A percentile compares a stretch with the other conserved stretches of the same genome.
phyloP scores from a whole-genome alignment of 2,797 vertebrate genomes.

The Pangasius djambal region DNA sequence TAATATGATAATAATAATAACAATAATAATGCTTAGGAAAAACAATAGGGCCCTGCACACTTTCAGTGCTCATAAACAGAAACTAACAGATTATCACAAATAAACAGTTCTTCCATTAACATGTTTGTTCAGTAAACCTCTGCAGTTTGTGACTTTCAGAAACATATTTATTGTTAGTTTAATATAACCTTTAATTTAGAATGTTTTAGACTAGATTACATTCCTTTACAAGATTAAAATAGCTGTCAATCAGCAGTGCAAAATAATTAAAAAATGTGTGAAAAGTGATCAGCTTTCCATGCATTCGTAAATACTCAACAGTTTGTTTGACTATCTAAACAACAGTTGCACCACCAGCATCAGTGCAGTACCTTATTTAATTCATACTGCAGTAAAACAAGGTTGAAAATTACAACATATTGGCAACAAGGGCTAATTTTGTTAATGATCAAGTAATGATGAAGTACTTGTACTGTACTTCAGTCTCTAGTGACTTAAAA shows the following conservation, averaged over 20 bases:
- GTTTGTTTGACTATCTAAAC: not conserved
- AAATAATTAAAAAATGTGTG: not conserved
- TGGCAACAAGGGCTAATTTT: not conserved
- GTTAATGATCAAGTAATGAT: not conserved
- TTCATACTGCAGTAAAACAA: not conserved
- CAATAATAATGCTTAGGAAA: too few relatives aligned
- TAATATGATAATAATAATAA: too few relatives aligned
- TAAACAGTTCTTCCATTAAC: not conserved
- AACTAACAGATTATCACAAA: not conserved
- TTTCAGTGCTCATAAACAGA: too few relatives aligned
- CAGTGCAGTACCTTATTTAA: conserved; percentile 4
- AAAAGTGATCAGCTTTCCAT: conserved; percentile 26
- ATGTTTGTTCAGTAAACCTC: not conserved
- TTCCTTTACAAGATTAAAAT: not conserved
- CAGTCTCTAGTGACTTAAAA: not conserved
- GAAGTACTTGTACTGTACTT: not conserved
- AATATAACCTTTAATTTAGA: not conserved
- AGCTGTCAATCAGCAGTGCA: not conserved
- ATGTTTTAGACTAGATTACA: not conserved
- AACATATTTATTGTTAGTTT: not conserved
- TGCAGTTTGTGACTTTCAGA: not conserved
- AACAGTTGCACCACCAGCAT: not conserved
- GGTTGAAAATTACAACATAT: conserved; percentile 19
- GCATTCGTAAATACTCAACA: conserved; percentile 5
- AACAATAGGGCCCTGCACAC: too few relatives aligned